A percentile compares a stretch with the other conserved stretches of the same genome.
These are phyloP conservation scores for Speoplatyrhinus poulsoni DNA, from an alignment of 2,113 vertebrate genomes.

Conservation along the genomic window DNA sequence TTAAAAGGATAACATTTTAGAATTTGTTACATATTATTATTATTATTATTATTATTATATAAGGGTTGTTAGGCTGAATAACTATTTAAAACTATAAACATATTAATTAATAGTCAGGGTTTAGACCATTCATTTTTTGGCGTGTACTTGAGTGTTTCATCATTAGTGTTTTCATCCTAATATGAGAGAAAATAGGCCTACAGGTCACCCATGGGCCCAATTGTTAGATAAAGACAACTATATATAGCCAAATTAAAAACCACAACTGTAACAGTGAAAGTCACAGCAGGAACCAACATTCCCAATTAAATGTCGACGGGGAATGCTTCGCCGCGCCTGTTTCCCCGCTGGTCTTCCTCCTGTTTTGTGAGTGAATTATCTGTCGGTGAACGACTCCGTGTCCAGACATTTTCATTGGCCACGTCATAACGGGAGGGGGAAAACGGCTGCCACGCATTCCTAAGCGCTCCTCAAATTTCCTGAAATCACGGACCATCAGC, in stretches of 20 bases:
- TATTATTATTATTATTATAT: not conserved
- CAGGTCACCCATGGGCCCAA: too few species aligned
- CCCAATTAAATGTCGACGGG: too few species aligned
- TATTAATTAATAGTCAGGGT: too few species aligned
- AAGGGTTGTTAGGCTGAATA: not conserved
- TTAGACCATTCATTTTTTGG: too few species aligned
- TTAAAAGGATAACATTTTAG: not conserved
- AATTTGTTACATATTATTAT: too few species aligned
- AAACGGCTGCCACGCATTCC: slow-evolving; percentile 68
- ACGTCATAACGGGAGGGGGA: slow-evolving; percentile 30
- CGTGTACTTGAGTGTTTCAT: too few species aligned
- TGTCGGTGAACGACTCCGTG: slow-evolving; percentile 25
- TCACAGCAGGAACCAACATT: not conserved
- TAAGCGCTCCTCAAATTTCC: slow-evolving; percentile 75
- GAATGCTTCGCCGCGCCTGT: not conserved
- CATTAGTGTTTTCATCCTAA: too few species aligned
- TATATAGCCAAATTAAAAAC: not conserved
- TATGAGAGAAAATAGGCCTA: too few species aligned
- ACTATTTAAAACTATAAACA: too few species aligned
- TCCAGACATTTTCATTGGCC: slow-evolving; percentile 56
- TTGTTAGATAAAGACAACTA: too few species aligned
- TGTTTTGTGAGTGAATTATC: slow-evolving; percentile 3
- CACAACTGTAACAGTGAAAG: not conserved
- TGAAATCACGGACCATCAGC: slow-evolving; percentile 54
- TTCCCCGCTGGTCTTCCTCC: slow-evolving; percentile 19